phyloP scores from a whole-genome alignment of 2,797 vertebrate genomes.

The Falco cherrug region DNA sequence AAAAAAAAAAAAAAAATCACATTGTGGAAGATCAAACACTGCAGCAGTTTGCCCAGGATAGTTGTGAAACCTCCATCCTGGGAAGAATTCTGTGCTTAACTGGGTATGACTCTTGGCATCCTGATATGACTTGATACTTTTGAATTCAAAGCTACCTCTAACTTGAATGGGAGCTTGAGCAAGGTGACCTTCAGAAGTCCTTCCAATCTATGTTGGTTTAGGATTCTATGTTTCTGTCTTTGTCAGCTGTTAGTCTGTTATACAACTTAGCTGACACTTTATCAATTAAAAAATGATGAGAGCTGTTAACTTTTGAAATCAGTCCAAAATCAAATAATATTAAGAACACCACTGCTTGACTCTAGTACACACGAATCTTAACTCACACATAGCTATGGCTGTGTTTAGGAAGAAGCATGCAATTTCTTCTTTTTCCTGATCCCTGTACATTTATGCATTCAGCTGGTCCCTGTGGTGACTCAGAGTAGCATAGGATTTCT shows the following conservation, averaged over 20 bases:
- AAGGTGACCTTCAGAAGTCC: background rate
- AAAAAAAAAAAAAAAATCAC: background rate
- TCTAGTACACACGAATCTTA: background rate
- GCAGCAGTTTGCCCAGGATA: accelerated
- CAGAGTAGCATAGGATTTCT: background rate
- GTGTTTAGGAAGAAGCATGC: background rate
- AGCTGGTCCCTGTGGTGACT: background rate
- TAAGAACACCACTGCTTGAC: background rate
- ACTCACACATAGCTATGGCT: background rate
- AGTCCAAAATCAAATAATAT: background rate
- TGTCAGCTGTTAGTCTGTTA: background rate
- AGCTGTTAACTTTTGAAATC: background rate
- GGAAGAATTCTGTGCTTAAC: background rate
- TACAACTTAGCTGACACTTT: background rate
- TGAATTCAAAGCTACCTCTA: background rate
- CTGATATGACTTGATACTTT: background rate
- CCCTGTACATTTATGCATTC: background rate
- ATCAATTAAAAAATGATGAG: background rate
- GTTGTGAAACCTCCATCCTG: background rate
- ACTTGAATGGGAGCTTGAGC: background rate
- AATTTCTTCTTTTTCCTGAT: background rate
- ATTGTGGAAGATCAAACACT: background rate
- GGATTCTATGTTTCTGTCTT: background rate
- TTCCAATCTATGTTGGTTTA: background rate
- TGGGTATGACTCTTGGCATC: background rate